phyloP scores from a whole-genome alignment of 2,113 vertebrate species.

The Benitochromis conjunctus region DNA sequence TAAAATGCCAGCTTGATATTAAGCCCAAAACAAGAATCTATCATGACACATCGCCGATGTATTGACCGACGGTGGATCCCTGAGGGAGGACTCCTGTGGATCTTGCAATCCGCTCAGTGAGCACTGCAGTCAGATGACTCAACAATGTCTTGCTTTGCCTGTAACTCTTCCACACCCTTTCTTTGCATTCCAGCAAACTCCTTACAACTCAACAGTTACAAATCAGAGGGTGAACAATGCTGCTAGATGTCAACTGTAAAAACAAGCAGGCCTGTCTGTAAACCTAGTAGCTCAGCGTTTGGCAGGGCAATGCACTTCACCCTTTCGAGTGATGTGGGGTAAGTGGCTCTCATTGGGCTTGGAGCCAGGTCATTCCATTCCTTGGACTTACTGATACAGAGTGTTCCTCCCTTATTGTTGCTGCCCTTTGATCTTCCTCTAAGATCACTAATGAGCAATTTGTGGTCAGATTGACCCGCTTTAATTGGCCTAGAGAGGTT shows the following conservation, averaged over 20 bases:
- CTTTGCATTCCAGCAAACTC: constrained; percentile 5
- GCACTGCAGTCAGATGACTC: constrained; percentile 6
- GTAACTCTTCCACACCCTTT: not conserved
- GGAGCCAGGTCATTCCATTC: constrained; percentile 55
- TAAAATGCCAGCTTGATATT: constrained; percentile 51
- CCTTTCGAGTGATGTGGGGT: constrained; percentile 27
- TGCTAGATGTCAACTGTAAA: constrained; percentile 22
- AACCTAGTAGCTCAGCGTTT: constrained; percentile 20
- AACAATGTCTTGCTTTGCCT: not conserved
- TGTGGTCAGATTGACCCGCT: constrained; percentile 58
- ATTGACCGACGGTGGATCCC: constrained; percentile 44
- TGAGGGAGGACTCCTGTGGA: constrained; percentile 4
- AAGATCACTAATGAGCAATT: constrained; percentile 60
- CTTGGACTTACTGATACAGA: constrained; percentile 32
- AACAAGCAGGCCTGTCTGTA: not conserved
- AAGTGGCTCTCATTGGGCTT: constrained; percentile 41
- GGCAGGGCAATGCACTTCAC: constrained; percentile 13
- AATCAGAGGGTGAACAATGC: not conserved
- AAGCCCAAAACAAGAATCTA: constrained; percentile 34
- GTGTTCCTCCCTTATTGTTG: constrained; percentile 27
- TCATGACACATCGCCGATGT: constrained; percentile 58
- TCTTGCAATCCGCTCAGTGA: not conserved
- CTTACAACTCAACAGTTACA: not conserved
- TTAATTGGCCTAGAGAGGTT: constrained; percentile 48
- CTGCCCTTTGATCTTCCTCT: constrained; percentile 56